A percentile compares a stretch with the other conserved stretches of the same genome.
Conservation (phyloP, 2,797 vertebrate genomes). For the Protonibea diacanthus region DNA sequence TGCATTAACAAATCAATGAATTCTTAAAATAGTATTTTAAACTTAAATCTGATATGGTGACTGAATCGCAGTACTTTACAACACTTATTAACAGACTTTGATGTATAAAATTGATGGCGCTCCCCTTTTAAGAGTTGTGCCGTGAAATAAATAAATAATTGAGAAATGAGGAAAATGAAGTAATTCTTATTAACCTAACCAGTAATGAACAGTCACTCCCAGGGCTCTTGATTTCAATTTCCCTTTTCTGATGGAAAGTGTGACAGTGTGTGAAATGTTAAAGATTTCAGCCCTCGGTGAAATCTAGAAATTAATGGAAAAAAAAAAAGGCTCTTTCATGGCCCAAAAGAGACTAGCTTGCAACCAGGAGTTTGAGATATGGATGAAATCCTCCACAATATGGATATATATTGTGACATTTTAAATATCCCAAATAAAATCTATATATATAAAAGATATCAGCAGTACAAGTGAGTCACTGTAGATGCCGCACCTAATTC, state of each 20-base stretch:
- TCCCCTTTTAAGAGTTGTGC: not conserved
- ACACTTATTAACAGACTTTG: too few species aligned
- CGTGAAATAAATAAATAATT: not conserved
- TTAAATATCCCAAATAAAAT: not conserved
- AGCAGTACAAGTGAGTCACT: too few species aligned
- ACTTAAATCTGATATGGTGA: constrained; percentile 1
- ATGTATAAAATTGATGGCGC: not conserved
- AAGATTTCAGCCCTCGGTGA: not conserved
- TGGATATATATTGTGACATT: too few species aligned
- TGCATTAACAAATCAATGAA: constrained; percentile 20
- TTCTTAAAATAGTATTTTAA: constrained; percentile 4
- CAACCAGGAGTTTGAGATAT: not conserved
- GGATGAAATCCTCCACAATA: not conserved
- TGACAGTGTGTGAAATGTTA: not conserved
- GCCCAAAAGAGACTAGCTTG: not conserved
- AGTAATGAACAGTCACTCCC: not conserved
- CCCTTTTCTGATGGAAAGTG: not conserved
- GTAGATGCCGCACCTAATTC: too few species aligned
- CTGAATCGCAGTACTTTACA: not conserved
- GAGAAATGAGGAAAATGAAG: not conserved
- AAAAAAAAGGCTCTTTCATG: not conserved
- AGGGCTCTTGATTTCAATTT: constrained; percentile 7
- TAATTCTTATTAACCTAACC: constrained; percentile 8
- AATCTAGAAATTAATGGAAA: not conserved
- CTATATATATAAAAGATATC: too few species aligned